A percentile compares a stretch with the other conserved stretches of the same genome.
These are phyloP conservation scores for Platalea minor DNA, from an alignment of 2,797 vertebrate genomes.

Conservation along the genomic window DNA sequence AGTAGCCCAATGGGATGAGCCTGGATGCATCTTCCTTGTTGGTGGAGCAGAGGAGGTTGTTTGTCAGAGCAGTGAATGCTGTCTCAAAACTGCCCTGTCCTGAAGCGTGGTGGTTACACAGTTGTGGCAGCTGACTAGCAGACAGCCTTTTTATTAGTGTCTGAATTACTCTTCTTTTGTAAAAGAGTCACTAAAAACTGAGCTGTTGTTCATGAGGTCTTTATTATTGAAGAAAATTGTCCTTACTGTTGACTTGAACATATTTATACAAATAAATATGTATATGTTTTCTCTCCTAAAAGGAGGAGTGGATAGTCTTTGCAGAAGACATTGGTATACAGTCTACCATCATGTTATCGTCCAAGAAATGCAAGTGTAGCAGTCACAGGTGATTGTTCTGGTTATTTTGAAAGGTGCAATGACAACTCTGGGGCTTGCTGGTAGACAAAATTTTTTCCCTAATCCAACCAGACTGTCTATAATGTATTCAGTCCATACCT, in stretches of 20 bases:
- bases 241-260: not conserved
- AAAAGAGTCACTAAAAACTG: not conserved
- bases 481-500: not conserved
- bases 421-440: not conserved
- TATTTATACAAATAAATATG: not conserved
- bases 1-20: not conserved
- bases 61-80: not conserved
- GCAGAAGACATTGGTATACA: not conserved
- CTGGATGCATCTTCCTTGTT: not conserved
- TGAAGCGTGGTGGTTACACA: not conserved
- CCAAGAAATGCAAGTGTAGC: not conserved
- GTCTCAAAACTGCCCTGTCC: not conserved
- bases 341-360: not conserved
- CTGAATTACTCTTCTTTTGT: not conserved
- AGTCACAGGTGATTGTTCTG: not conserved
- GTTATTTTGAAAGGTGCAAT: not conserved
- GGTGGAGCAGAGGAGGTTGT: not conserved
- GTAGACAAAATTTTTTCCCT: not conserved
- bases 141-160: not conserved
- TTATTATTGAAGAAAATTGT: not conserved
- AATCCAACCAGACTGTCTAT: not conserved
- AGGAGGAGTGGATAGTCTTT: not conserved
- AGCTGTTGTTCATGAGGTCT: not conserved
- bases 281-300: not conserved
- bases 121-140: not conserved